Evolutionary conservation across 2,113 vertebrate species (phyloP).

Genomic region (Pseudopipra pipra): DNA sequence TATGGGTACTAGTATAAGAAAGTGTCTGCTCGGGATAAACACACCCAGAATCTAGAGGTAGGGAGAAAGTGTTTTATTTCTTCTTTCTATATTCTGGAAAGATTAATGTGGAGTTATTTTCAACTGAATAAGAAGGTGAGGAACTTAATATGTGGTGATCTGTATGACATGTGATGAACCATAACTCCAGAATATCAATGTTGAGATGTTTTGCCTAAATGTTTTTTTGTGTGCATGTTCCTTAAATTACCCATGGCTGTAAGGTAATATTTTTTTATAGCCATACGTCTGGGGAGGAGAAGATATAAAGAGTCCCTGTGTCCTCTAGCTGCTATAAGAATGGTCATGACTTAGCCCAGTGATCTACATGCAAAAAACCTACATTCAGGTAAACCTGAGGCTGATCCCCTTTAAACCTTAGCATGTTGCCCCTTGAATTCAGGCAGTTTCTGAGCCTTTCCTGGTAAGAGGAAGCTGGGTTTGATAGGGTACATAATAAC

Average conservation of each 20-base stretch:
- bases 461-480: not conserved
- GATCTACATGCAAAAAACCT: not conserved
- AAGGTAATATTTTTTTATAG: not conserved
- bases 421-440: not conserved
- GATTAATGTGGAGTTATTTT: not conserved
- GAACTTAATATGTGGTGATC: not conserved
- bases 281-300: not conserved
- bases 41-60: not conserved
- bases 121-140: not conserved
- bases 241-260: not conserved
- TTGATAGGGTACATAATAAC: not conserved
- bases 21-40: not conserved
- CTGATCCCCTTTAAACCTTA: not conserved
- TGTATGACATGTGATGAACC: not conserved
- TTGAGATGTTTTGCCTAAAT: not conserved
- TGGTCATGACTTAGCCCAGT: not conserved
- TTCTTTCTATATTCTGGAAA: not conserved
- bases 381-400: not conserved
- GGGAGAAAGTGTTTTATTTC: not conserved
- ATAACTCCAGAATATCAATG: not conserved
- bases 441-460: not conserved
- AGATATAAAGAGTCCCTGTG: not conserved
- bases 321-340: not conserved
- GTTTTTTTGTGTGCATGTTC: fast-evolving
- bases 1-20: not conserved